These are phyloP conservation scores for Scaeva pyrastri DNA, from an alignment of 2,888 invertebrate genomes.

Conservation along the genomic window DNA sequence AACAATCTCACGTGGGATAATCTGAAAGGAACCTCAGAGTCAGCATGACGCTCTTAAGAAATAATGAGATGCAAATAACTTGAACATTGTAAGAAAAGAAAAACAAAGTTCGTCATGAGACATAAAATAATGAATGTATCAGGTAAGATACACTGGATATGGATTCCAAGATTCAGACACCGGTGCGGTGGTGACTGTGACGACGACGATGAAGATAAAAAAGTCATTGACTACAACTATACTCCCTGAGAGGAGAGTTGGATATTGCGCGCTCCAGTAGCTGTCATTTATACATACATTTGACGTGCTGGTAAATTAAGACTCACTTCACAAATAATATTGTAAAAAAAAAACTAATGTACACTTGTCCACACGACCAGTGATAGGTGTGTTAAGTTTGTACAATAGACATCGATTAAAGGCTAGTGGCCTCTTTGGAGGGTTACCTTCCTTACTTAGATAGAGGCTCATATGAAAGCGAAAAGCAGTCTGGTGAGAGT, in stretches of 20 bases:
- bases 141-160: conserved; percentile 16
- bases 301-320: conserved; percentile 47
- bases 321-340: conserved; percentile 50
- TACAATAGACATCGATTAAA: conserved; percentile 41
- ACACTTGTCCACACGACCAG: conserved; percentile 16
- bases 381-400: conserved; percentile 24
- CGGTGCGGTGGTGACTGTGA: background rate
- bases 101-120: conserved; percentile 44
- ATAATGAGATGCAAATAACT: conserved; percentile 74
- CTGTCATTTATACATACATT: conserved; percentile 28
- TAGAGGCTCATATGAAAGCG: conserved; percentile 49
- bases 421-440: conserved; percentile 55
- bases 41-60: conserved; percentile 47
- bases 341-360: conserved; percentile 32
- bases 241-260: conserved; percentile 26
- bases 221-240: conserved; percentile 47
- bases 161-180: too few relatives aligned
- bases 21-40: conserved; percentile 59
- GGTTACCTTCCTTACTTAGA: conserved; percentile 43
- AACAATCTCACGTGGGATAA: conserved; percentile 72
- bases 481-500: conserved; percentile 56
- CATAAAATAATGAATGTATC: conserved; percentile 35
- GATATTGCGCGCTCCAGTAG: conserved; percentile 38
- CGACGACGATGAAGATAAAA: conserved; percentile 48
- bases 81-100: conserved; percentile 55